Conservation (phyloP, 2,113 vertebrate species). For the Mesoclemmys tuberculata region DNA sequence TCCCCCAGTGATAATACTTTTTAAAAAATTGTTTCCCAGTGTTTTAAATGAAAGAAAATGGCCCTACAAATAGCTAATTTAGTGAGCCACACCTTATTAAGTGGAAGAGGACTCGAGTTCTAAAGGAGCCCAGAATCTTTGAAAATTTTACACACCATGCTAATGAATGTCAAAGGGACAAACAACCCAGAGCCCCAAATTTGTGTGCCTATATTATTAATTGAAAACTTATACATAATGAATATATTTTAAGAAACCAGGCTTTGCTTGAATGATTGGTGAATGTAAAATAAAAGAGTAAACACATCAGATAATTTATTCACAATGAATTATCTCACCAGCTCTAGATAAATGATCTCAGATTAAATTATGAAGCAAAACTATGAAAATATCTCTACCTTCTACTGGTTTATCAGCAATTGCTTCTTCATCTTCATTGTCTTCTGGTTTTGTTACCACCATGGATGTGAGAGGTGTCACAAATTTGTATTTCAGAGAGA, state of each 20-base stretch:
- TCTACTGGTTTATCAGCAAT: slow-evolving; percentile 91
- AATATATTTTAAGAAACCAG: background rate
- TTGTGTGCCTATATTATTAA: background rate
- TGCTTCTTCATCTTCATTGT: slow-evolving; percentile 63
- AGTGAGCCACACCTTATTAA: too few relatives aligned
- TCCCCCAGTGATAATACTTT: too few relatives aligned
- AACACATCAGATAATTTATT: background rate
- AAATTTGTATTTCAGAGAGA: slow-evolving; percentile 92
- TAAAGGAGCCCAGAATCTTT: too few relatives aligned
- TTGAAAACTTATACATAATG: background rate
- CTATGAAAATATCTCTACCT: slow-evolving; percentile 57
- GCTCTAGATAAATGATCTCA: background rate
- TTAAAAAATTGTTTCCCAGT: too few relatives aligned
- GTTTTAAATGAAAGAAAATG: too few relatives aligned
- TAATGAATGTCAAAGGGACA: background rate
- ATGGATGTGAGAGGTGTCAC: slow-evolving; percentile 95
- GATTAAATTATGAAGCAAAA: background rate
- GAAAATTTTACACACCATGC: too few relatives aligned
- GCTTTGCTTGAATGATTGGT: background rate
- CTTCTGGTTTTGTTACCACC: slow-evolving; percentile 94
- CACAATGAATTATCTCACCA: background rate
- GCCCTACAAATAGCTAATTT: too few relatives aligned
- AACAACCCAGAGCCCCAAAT: background rate
- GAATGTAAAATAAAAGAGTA: background rate
- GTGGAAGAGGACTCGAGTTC: too few relatives aligned